These are phyloP conservation scores for Pasiphila rectangulata DNA, from an alignment of 2,888 invertebrate species.

Conservation along the genomic window DNA sequence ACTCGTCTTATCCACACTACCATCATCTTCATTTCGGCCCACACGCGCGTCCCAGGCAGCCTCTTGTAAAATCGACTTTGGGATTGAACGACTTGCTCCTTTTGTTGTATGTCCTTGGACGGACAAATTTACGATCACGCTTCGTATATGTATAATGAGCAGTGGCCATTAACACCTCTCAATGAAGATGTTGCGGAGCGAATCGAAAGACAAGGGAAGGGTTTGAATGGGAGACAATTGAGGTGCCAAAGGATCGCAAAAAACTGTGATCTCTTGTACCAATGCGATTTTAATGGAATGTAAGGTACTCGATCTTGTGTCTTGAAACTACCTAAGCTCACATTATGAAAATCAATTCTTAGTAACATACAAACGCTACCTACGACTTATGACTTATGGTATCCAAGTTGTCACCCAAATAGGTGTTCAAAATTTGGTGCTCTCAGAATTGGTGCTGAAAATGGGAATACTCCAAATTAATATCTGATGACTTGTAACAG, in stretches of 20 bases:
- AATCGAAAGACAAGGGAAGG: constrained; percentile 20
- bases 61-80: constrained; percentile 78
- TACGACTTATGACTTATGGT: too few species aligned
- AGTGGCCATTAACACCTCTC: constrained; percentile 76
- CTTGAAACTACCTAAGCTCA: too few species aligned
- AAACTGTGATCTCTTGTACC: too few species aligned
- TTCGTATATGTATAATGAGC: constrained; percentile 61
- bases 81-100: constrained; percentile 66
- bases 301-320: too few species aligned
- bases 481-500: too few species aligned
- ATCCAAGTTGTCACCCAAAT: too few species aligned
- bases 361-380: too few species aligned
- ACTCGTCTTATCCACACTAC: constrained; percentile 45
- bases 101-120: constrained; percentile 72
- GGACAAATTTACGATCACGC: constrained; percentile 73
- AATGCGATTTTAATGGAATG: too few species aligned
- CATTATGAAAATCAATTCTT: too few species aligned
- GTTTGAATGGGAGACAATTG: constrained; percentile 24
- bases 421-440: too few species aligned
- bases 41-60: constrained; percentile 73
- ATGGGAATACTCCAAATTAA: too few species aligned
- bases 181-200: constrained; percentile 59
- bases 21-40: constrained; percentile 48
- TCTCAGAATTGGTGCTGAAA: too few species aligned
- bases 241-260: constrained; percentile 1